Conservation (phyloP, 2,113 vertebrate species). For the Anhinga anhinga region DNA sequence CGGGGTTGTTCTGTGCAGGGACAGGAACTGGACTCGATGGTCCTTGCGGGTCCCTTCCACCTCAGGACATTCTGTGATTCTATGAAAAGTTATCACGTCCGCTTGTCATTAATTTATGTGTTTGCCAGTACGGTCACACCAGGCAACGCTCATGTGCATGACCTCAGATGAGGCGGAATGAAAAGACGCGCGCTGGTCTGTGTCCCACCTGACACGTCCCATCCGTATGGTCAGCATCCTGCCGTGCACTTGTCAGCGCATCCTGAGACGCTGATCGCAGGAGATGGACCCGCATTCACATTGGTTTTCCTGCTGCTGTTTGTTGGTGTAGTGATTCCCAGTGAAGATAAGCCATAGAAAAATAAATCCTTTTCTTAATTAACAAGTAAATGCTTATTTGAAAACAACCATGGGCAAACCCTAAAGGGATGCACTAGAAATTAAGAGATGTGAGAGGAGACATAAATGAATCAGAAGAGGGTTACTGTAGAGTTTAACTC, state of each 20-base stretch:
- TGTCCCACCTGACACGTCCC: not conserved
- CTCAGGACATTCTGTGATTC: too few relatives aligned
- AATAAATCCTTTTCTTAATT: not conserved
- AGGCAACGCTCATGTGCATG: accelerated
- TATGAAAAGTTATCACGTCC: not conserved
- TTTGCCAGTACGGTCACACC: accelerated
- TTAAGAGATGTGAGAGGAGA: not conserved
- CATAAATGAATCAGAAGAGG: not conserved
- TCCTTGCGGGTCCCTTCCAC: too few relatives aligned
- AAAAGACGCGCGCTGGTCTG: accelerated
- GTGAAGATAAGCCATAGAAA: not conserved
- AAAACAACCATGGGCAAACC: not conserved
- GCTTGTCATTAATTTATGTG: accelerated
- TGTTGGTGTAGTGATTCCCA: not conserved
- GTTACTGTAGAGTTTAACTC: not conserved
- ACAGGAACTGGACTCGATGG: too few relatives aligned
- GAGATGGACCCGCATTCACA: not conserved
- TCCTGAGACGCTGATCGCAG: not conserved
- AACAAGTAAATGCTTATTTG: not conserved
- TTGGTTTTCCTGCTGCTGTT: not conserved
- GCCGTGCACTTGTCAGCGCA: not conserved
- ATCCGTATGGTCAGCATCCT: not conserved
- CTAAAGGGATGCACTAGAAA: not conserved
- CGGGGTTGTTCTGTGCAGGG: too few relatives aligned
- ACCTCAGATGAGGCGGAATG: not conserved